phyloP scores from a whole-genome alignment of 2,888 invertebrate genomes.

The Dryobota labecula region DNA sequence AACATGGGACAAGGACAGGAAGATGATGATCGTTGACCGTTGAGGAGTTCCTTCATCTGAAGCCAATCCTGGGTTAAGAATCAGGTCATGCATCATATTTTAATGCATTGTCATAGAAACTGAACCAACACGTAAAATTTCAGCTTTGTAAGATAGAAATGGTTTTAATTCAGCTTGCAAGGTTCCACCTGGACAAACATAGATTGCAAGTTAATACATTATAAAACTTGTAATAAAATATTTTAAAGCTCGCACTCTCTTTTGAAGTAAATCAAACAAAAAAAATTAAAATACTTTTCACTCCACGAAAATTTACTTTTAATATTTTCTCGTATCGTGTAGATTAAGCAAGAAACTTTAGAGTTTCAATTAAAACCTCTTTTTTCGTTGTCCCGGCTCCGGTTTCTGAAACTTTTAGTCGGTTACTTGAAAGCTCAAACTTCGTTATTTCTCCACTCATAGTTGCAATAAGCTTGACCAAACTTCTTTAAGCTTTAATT shows the following conservation, averaged over 20 bases:
- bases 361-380: conserved; percentile 71
- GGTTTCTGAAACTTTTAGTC: conserved; percentile 65
- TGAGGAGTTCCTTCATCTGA: no score
- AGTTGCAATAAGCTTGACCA: conserved; percentile 76
- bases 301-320: conserved; percentile 52
- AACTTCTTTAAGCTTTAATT: conserved; percentile 77
- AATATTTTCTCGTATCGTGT: conserved; percentile 56
- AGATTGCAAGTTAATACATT: no score
- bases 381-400: conserved; percentile 66
- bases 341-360: conserved; percentile 70
- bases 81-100: no score
- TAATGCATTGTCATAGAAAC: no score
- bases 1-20: no score
- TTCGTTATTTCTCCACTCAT: conserved; percentile 73
- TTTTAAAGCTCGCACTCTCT: background rate
- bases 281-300: conserved; percentile 14
- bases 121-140: no score
- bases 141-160: no score
- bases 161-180: no score
- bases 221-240: no score
- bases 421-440: conserved; percentile 70
- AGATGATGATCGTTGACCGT: no score
- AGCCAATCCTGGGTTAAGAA: no score
- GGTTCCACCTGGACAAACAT: no score
- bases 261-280: conserved; percentile 2